Base-by-base conservation (phyloP, 2,888 invertebrate species). In the Antheraea assamensis region DNA sequence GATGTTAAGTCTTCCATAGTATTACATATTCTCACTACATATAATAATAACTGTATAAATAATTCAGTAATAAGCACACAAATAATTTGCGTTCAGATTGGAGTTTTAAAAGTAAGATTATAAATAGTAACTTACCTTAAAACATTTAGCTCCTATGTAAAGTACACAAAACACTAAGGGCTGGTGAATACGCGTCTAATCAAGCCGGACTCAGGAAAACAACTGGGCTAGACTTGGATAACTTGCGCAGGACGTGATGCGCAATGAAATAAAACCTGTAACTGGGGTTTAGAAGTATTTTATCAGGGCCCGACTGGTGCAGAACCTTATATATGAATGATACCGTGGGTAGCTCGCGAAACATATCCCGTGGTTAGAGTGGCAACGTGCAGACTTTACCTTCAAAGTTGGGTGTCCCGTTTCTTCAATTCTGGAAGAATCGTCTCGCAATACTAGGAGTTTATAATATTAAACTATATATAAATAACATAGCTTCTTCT, bases 291-390 rank as follows among this genome's bases (percentile, higher is more conserved):
- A 73, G 77, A 77, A 71, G 78, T 74, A 74, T 72, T 76, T 76
- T 72, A 78, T 78, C 78, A 80, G 77, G 73, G 78, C 73, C 83
- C 81, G 79, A 77, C 80, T 78, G 80, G 84, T 80, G 83, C 86
- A 84, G 87, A 88, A 87, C 87, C 86, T 85, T 82, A 79, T 81
- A 85, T 86, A 86, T 88, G 88, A 90, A 89, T 89, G 89, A 87
- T 88, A 87, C 83, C 82, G 80, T 80, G 79, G 81, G 83, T 76
- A 84, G 75, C 73, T 61, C 61, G 13, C 27, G 61, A 61, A 61
- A 27, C 13, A 27, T 24, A 61, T 17, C 27, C 61, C 27, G 61
- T 30, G 61, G 17, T 61, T 30, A 2, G 61, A 61, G 61, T 61
- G 27, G 27, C 61, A 17, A 61, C 61, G 13, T 61, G 27, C 15